Evolutionary conservation across 2,888 invertebrate species (phyloP).

Genomic region (Baronia brevicornis): DNA sequence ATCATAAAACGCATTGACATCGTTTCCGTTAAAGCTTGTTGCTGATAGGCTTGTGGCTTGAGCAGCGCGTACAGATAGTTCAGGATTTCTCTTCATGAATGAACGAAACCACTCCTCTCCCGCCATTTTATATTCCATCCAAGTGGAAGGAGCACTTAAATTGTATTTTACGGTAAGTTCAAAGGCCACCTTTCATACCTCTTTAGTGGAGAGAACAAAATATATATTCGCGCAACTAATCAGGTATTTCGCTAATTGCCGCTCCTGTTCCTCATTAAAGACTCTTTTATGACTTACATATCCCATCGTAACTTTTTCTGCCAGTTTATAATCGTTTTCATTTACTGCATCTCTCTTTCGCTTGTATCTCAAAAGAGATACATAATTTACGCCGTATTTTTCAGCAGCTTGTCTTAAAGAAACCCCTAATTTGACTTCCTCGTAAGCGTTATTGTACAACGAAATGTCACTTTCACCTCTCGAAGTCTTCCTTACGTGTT

Average conservation of each 20-base stretch:
- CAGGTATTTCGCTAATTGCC: conserved; percentile 18
- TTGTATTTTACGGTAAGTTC: conserved; percentile 19
- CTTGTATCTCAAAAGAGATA: conserved; percentile 17
- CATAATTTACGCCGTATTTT: conserved; percentile 16
- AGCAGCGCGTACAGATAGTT: conserved; percentile 21
- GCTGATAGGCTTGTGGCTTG: conserved; percentile 26
- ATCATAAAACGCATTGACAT: conserved; percentile 23
- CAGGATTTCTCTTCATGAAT: conserved; percentile 23
- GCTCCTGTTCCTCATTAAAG: conserved; percentile 18
- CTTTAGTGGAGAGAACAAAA: conserved; percentile 21
- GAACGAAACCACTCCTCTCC: conserved; percentile 23
- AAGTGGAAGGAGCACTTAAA: conserved; percentile 15
- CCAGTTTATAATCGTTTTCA: conserved; percentile 3
- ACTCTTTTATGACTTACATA: conserved; percentile 18
- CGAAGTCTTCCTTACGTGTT: conserved; percentile 12
- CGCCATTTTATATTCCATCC: conserved; percentile 20
- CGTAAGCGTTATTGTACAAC: conserved; percentile 12
- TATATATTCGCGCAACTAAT: conserved; percentile 22
- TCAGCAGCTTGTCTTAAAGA: conserved; percentile 18
- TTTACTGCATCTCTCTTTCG: conserved; percentile 17
- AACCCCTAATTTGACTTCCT: conserved; percentile 14
- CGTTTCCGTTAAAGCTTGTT: conserved; percentile 23
- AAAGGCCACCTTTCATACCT: conserved; percentile 21
- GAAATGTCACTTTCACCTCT: conserved; percentile 12
- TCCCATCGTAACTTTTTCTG: conserved; percentile 12